Evolutionary conservation across 1,140 invertebrate genomes (phyloP).

Genomic region (Caenorhabditis inopinata): DNA sequence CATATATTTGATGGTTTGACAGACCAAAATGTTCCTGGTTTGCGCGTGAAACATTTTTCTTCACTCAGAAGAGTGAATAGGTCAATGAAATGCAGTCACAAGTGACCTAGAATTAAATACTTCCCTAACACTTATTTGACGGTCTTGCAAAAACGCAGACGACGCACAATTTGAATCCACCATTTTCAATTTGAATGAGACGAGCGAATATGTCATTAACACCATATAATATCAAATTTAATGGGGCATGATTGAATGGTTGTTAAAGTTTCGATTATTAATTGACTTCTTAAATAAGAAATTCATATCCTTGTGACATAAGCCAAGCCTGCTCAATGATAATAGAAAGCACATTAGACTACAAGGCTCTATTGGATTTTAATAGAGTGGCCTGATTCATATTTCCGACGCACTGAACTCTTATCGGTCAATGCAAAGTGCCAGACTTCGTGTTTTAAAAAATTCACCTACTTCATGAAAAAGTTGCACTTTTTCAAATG

Average conservation of each 20-base stretch:
- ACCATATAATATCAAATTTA: background rate
- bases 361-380: background rate
- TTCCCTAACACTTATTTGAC: background rate
- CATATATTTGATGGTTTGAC: conserved; percentile 20
- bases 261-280: no score
- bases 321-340: no score
- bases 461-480: no score
- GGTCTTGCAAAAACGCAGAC: background rate
- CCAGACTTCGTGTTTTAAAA: no score
- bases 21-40: conserved; percentile 23
- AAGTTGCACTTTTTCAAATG: no score
- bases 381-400: no score
- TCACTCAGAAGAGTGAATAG: background rate
- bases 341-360: no score
- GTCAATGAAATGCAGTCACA: background rate
- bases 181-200: background rate
- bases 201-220: background rate
- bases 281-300: no score
- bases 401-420: no score
- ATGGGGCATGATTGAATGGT: no score
- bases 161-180: background rate
- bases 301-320: no score
- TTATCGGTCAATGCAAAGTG: no score
- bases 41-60: background rate
- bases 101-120: background rate